A percentile compares a stretch with the other conserved stretches of the same genome.
Conservation (phyloP, 2,888 invertebrate genomes). For the Clistopyga incitator region DNA sequence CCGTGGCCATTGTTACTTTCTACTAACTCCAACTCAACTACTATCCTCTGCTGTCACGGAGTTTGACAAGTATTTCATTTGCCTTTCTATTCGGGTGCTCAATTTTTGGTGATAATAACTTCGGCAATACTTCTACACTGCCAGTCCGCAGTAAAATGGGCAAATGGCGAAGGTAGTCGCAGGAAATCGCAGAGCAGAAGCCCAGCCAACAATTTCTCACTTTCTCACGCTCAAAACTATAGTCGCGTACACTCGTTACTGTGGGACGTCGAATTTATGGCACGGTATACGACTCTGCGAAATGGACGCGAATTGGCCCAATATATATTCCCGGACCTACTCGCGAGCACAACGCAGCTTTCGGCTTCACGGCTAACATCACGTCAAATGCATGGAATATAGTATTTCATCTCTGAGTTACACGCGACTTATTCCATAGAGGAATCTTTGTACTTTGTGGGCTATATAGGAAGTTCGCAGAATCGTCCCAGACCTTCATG, state of each 20-base stretch:
- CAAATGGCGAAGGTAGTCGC: not conserved
- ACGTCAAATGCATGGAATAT: conserved; percentile 8
- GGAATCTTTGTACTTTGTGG: not conserved
- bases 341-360: conserved; percentile 1
- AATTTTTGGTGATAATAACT: conserved; percentile 22
- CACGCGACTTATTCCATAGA: conserved; percentile 1
- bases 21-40: not conserved
- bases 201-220: conserved; percentile 11
- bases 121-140: not conserved
- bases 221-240: conserved; percentile 23
- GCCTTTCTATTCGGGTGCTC: not conserved
- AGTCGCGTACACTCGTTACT: conserved; percentile 10
- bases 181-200: conserved; percentile 6
- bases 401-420: conserved; percentile 14
- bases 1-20: no score
- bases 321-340: conserved; percentile 13
- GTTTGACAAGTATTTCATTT: conserved; percentile 16
- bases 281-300: conserved; percentile 23
- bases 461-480: not conserved
- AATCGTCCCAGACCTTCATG: not conserved
- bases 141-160: not conserved
- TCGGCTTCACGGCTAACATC: not conserved
- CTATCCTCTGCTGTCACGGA: not conserved
- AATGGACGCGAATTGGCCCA: conserved; percentile 6
- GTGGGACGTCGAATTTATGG: conserved; percentile 23